Evolutionary conservation across 2,113 vertebrate genomes (phyloP), one percentile per base, ranked within the genome.

Genomic region (Anas platyrhynchos): DNA sequence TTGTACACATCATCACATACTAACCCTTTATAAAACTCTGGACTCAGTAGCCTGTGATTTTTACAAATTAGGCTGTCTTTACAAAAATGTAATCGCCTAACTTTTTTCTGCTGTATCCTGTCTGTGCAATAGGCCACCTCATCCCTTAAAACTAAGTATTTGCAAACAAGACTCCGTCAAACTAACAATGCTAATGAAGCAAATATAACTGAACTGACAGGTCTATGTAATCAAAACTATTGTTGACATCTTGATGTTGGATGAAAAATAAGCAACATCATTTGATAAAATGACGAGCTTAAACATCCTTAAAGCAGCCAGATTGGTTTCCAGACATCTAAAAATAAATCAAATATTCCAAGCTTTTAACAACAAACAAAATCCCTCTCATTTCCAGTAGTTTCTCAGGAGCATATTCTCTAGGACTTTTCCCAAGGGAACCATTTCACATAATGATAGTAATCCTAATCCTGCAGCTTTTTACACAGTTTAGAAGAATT

Each of bases 341-440:
- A 96, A 96, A 95, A 95, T 96, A 97, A 77, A 58, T 46, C 7
- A 93, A 94, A 10, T 78, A 93, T 92, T 94, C 62, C 13, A 41
- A 74, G 65, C 56, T 88, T 73, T 82, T 26, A 69, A 79, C 95
- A 93, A 86, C 50, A 95, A 96, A 90, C 63, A 93, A 83, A 38
- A 1, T 15, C 20, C 13, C 9, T 89, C 54, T 84, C 34, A 25
- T 75, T 79, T 91, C 50, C 69, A 93, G 61, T 68, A 72, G 38
- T 54, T 88, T 96, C 83, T 81, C 61, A 54, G 61, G 76, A 91
- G 62, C 54, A 88, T 69, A 48, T 68, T 68, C 80, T 72, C 58
- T 41, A 66, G 20, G 44, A 83, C 82, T 94, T 92, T 94, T 86
- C 95, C 76, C 65, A 65, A n/a, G 93, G 73, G 68, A 96, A 82